Evolutionary conservation across 2,888 invertebrate genomes (phyloP).

Genomic region (Parnassius apollo): DNA sequence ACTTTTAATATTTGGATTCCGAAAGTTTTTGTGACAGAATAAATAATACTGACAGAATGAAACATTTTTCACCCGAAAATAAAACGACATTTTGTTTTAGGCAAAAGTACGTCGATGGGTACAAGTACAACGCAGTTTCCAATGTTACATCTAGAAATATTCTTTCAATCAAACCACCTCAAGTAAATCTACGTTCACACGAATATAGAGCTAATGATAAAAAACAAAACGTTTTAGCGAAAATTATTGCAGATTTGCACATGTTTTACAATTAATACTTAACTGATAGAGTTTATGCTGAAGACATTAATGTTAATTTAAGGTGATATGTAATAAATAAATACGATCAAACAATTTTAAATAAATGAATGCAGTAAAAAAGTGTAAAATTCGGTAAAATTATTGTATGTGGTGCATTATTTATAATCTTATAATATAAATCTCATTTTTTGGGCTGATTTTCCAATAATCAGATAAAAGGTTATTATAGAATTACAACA

Average conservation of each 20-base stretch:
- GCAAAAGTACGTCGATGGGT: slow-evolving; percentile 14
- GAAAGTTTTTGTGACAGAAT: too few relatives aligned
- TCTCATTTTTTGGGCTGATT: too few relatives aligned
- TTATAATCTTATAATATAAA: too few relatives aligned
- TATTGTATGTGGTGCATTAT: too few relatives aligned
- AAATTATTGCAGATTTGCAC: slow-evolving; percentile 1
- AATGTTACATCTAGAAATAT: slow-evolving; percentile 24
- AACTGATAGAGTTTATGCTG: background rate
- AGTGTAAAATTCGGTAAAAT: too few relatives aligned
- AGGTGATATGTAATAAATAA: too few relatives aligned
- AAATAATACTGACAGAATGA: slow-evolving; percentile 3
- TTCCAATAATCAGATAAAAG: too few relatives aligned
- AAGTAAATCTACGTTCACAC: slow-evolving; percentile 18
- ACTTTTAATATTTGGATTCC: background rate
- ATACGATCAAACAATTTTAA: too few relatives aligned
- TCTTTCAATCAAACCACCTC: slow-evolving; percentile 23
- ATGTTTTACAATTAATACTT: background rate
- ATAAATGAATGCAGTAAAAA: too few relatives aligned
- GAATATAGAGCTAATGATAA: slow-evolving; percentile 12
- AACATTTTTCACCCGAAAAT: slow-evolving; percentile 10
- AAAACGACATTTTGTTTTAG: slow-evolving; percentile 27
- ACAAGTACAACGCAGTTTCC: slow-evolving; percentile 8
- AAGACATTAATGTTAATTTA: background rate
- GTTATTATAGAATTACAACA: too few relatives aligned
- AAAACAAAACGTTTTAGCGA: slow-evolving; percentile 5